Percentiles rank a stretch among this genome's conserved stretches.
Evolutionary conservation across 2,797 vertebrate genomes (phyloP).

Genomic region (Babyrousa celebensis): DNA sequence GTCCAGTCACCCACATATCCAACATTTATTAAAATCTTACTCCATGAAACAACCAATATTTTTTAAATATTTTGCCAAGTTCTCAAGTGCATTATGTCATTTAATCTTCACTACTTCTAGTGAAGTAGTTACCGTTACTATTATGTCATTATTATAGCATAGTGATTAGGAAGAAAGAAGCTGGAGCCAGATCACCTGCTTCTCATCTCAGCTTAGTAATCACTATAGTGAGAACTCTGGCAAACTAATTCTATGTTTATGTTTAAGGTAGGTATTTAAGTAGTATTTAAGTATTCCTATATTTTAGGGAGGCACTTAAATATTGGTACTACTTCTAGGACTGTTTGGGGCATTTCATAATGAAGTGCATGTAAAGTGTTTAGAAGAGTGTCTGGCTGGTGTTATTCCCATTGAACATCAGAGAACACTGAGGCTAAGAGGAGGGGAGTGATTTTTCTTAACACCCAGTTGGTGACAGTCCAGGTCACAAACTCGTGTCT

Average conservation of each 20-base stretch:
- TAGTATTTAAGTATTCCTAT: neutral
- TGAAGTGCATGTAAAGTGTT: neutral
- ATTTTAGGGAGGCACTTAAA: constrained; percentile 24
- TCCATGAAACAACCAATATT: neutral
- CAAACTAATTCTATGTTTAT: neutral
- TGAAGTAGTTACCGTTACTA: neutral
- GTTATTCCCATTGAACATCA: constrained; percentile 22
- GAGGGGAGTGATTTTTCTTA: neutral
- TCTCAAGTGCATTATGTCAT: constrained; percentile 6
- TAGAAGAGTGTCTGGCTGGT: neutral
- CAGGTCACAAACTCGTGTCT: neutral
- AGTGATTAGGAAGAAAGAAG: neutral
- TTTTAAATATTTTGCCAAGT: constrained; percentile 16
- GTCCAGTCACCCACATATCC: neutral
- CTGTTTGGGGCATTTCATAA: constrained; percentile 18
- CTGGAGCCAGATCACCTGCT: neutral
- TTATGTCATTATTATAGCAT: neutral
- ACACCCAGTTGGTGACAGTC: neutral
- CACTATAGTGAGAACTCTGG: neutral
- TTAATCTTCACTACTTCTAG: neutral
- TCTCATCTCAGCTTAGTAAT: neutral
- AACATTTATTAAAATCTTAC: neutral
- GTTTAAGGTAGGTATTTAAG: constrained; percentile 27
- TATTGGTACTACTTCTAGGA: neutral
- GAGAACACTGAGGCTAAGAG: neutral